Conservation (phyloP, 2,888 invertebrate species). For the Plagiodera versicolora region DNA sequence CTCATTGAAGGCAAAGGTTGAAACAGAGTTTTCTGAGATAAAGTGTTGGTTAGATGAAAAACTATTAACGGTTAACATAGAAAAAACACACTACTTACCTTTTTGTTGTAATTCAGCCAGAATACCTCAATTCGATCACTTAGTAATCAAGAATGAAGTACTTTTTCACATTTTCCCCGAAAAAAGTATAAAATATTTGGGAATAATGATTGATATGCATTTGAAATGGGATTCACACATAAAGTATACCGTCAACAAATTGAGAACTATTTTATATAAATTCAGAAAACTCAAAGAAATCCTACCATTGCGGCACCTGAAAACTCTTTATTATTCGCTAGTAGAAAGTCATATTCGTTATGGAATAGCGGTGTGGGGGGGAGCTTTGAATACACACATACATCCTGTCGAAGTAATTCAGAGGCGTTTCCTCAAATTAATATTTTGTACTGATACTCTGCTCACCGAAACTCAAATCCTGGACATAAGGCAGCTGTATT, state of each 20-base stretch:
- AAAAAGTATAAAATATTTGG: background rate
- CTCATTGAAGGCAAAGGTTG: background rate
- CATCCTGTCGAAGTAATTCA: background rate
- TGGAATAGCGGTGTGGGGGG: background rate
- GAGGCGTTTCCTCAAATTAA: background rate
- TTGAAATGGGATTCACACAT: background rate
- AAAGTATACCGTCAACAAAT: background rate
- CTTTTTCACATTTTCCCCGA: background rate
- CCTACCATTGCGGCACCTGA: background rate
- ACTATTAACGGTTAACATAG: background rate
- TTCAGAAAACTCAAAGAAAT: background rate
- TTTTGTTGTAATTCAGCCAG: background rate
- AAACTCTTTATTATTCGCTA: slow-evolving; percentile 1
- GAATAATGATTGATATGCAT: background rate
- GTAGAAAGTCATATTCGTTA: slow-evolving; percentile 3
- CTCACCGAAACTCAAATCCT: background rate
- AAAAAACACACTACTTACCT: background rate
- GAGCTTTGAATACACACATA: slow-evolving; percentile 4
- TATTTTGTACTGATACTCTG: background rate
- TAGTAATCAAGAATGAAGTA: background rate
- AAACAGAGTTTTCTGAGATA: background rate
- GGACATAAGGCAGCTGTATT: background rate
- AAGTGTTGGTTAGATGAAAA: background rate
- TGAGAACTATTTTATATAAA: background rate
- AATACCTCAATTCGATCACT: background rate